phyloP scores from a whole-genome alignment of 2,888 invertebrate species.

The Malacosoma neustria region DNA sequence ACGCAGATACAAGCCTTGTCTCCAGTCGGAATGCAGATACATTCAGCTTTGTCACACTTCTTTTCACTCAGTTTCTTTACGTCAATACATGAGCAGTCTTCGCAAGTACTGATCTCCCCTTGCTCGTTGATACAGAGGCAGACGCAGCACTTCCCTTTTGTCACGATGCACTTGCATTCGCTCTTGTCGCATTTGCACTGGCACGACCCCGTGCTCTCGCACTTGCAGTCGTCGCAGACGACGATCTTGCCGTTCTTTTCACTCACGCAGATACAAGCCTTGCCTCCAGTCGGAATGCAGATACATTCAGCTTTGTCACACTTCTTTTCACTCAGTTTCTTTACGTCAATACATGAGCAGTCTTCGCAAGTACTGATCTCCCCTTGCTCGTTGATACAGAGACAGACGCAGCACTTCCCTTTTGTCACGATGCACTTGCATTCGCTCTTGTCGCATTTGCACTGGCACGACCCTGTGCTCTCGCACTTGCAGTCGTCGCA shows the following conservation, averaged over 20 bases:
- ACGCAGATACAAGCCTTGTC: constrained; percentile 17
- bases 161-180: background rate
- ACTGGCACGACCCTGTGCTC: background rate
- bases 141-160: constrained; percentile 2
- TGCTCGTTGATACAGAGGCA: background rate
- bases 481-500: constrained; percentile 21
- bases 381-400: constrained; percentile 11
- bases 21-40: constrained; percentile 15
- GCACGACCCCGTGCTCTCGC: no score
- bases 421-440: constrained; percentile 7
- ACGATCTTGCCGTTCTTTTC: constrained; percentile 10
- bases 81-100: background rate
- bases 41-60: constrained; percentile 17
- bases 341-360: constrained; percentile 12
- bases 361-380: constrained; percentile 17
- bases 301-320: constrained; percentile 17
- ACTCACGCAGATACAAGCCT: constrained; percentile 14
- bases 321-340: constrained; percentile 7
- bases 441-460: constrained; percentile 7
- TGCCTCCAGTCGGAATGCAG: constrained; percentile 16
- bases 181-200: background rate
- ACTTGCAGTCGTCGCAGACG: constrained; percentile 6
- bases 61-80: constrained; percentile 5
- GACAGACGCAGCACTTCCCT: background rate
- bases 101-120: background rate